phyloP scores from a whole-genome alignment of 2,797 vertebrate genomes.

The Characodon lateralis region DNA sequence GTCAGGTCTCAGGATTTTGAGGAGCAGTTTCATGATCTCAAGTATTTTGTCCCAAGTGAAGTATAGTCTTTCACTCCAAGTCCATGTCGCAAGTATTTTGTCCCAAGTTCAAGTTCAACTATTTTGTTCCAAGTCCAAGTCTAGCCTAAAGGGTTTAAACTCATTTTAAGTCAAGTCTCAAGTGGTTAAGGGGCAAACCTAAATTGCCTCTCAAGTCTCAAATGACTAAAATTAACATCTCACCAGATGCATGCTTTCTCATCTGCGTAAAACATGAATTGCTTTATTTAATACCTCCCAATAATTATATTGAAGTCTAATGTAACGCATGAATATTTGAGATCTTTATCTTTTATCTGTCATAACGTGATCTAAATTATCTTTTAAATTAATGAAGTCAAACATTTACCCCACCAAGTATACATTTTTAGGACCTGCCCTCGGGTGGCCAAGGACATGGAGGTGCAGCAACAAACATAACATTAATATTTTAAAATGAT shows the following conservation, averaged over 20 bases:
- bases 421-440: neutral
- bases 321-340: neutral
- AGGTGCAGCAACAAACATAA: neutral
- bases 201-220: neutral
- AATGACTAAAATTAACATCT: neutral
- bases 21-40: too few relatives aligned
- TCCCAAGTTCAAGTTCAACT: neutral
- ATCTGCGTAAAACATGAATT: neutral
- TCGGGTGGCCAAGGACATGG: neutral
- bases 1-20: neutral
- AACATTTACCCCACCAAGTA: too few relatives aligned
- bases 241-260: neutral
- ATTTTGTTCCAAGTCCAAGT: too few relatives aligned
- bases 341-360: neutral
- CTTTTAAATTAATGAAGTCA: neutral
- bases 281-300: neutral
- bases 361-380: neutral
- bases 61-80: too few relatives aligned
- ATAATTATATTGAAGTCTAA: too few relatives aligned
- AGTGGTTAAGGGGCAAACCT: neutral
- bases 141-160: neutral
- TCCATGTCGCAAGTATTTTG: neutral
- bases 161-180: neutral
- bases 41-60: neutral
- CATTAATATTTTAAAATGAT: neutral